phyloP scores from a whole-genome alignment of 2,113 vertebrate species.

The Serilophus lunatus region DNA sequence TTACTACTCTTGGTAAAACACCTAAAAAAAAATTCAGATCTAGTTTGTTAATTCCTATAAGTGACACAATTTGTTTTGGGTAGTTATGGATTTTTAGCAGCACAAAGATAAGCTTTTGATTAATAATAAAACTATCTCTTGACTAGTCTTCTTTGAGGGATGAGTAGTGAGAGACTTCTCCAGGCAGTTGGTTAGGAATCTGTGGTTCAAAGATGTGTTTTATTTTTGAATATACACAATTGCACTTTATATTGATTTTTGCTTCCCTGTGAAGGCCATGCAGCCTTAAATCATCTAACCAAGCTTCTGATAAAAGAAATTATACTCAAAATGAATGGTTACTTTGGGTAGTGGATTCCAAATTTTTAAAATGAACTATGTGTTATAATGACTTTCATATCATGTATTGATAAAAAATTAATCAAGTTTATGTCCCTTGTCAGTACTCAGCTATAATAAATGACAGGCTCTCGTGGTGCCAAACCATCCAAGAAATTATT shows the following conservation, averaged over 20 bases:
- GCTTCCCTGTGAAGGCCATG: neutral
- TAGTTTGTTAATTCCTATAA: neutral
- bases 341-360: neutral
- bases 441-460: constrained; percentile 43
- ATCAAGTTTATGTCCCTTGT: constrained; percentile 54
- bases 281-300: neutral
- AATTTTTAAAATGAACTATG: neutral
- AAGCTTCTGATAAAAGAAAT: constrained; percentile 4
- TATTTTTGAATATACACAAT: neutral
- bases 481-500: constrained; percentile 68
- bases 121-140: neutral
- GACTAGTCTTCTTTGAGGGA: neutral
- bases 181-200: neutral
- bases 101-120: neutral
- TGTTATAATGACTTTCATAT: constrained; percentile 17
- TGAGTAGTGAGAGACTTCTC: neutral
- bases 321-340: neutral
- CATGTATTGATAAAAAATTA: constrained; percentile 52
- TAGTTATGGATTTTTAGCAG: neutral
- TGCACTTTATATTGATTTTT: neutral
- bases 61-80: neutral
- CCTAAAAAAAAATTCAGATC: neutral
- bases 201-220: neutral
- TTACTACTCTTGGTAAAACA: neutral
- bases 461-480: constrained; percentile 45